These are phyloP conservation scores for Physocephala rufipes DNA, from an alignment of 2,888 invertebrate species.

Conservation along the genomic window DNA sequence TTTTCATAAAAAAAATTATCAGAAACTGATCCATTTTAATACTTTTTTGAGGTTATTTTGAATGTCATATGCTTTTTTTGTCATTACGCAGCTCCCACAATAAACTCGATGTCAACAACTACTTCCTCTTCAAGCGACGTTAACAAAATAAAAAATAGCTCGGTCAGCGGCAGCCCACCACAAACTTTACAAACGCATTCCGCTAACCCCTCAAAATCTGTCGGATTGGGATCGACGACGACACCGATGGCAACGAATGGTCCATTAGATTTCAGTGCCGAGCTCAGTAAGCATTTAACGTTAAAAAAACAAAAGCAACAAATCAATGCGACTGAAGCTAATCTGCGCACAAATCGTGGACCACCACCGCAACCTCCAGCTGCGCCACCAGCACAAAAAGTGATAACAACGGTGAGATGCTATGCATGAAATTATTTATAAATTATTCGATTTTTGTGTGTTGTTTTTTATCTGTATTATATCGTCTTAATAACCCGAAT, in stretches of 20 bases:
- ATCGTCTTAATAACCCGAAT: background rate
- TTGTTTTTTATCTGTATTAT: background rate
- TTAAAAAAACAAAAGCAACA: slow-evolving; percentile 63
- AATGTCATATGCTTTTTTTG: background rate
- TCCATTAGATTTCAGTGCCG: slow-evolving; percentile 64
- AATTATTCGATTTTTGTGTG: slow-evolving; percentile 1
- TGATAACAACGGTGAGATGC: slow-evolving; percentile 70
- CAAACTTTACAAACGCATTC: too few species aligned
- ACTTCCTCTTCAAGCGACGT: slow-evolving; percentile 17
- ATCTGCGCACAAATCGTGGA: slow-evolving; percentile 70
- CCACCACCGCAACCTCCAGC: slow-evolving; percentile 86
- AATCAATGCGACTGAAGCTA: slow-evolving; percentile 64
- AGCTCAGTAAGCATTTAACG: slow-evolving; percentile 65
- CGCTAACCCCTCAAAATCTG: slow-evolving; percentile 37
- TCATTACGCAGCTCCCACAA: slow-evolving; percentile 13
- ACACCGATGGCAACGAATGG: slow-evolving; percentile 57
- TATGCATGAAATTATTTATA: slow-evolving; percentile 38
- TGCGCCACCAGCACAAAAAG: slow-evolving; percentile 70
- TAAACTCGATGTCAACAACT: slow-evolving; percentile 33
- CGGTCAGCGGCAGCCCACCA: slow-evolving; percentile 46
- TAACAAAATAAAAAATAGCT: slow-evolving; percentile 44
- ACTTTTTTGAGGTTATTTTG: background rate
- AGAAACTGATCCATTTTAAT: background rate
- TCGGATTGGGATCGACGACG: slow-evolving; percentile 29
- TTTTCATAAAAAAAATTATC: background rate